phyloP scores from a whole-genome alignment of 1,140 invertebrate species.

The Trichoplusia ni region DNA sequence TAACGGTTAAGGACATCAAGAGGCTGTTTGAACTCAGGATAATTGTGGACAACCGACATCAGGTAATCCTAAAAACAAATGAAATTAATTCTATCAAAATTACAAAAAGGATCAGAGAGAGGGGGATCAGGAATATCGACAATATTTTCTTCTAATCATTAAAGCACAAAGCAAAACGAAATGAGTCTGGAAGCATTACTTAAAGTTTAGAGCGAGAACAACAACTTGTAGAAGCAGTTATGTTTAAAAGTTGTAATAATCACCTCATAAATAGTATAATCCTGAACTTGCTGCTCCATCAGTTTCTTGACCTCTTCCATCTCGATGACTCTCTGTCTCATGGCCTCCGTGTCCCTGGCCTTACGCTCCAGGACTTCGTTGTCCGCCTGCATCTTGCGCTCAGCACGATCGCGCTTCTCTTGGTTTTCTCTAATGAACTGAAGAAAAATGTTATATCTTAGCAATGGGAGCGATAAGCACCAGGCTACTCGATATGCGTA shows the following conservation, averaged over 20 bases:
- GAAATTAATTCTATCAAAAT: too few species aligned
- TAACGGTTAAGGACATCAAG: slow-evolving; percentile 83
- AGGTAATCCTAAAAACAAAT: slow-evolving; percentile 75
- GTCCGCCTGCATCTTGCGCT: slow-evolving; percentile 81
- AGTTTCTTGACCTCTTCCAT: slow-evolving; percentile 76
- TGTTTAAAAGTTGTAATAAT: too few species aligned
- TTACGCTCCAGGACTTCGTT: slow-evolving; percentile 67
- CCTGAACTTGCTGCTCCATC: slow-evolving; percentile 80
- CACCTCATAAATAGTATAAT: slow-evolving; percentile 82
- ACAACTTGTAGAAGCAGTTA: too few species aligned
- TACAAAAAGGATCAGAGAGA: too few species aligned
- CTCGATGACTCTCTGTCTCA: slow-evolving; percentile 68
- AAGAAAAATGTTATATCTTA: not conserved
- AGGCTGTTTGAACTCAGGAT: slow-evolving; percentile 81
- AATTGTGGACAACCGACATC: slow-evolving; percentile 79
- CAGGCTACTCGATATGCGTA: too few species aligned
- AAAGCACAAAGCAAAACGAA: too few species aligned
- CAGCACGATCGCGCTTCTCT: slow-evolving; percentile 82
- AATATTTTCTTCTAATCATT: too few species aligned
- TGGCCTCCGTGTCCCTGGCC: slow-evolving; percentile 66
- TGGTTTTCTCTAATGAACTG: slow-evolving; percentile 83
- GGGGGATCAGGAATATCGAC: too few species aligned
- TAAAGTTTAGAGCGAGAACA: too few species aligned
- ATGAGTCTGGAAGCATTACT: too few species aligned
- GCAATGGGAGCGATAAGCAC: too few species aligned